Evolutionary conservation across 2,113 vertebrate species (phyloP), one percentile per base, ranked within the genome.

Genomic region (Oncorhynchus gorbuscha): DNA sequence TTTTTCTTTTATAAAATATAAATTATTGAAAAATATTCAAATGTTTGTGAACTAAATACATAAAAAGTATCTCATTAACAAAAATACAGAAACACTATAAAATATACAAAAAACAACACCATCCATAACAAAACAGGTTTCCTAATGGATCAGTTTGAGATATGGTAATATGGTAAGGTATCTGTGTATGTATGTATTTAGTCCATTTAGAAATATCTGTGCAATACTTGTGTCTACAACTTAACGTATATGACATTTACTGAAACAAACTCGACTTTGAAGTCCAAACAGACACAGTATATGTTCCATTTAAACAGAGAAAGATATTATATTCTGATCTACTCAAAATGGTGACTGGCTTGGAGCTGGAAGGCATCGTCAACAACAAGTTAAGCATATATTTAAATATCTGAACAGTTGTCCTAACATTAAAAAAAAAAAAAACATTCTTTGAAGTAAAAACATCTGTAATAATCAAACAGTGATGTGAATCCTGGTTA

Each of bases 1-100:
- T 91, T 92, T 88, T 88, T 93, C 95, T 94, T 95, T 96, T 97
- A 98, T 96, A 98, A 98, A 98, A 98, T 98, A 98, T 98, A 98
- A 98, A 98, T 98, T 98, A 98, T 96, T 94, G 93, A 93, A 94
- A 94, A 94, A 94, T 94, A 94, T 92, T 93, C 90, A 94, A 93
- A 93, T 91, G 92, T 91, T 92, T 91, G 90, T 92, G 91, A 94
- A 94, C 91, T 92, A 92, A 93, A 94, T 93, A 94, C 90, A 94
- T 94, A 91, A 94, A 93, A 92, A 90, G 39, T 45, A 45, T 93
- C 91, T 91, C 86, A 93, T 90, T 83, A 92, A 91, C 88, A 92
- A 90, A 93, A 92, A 91, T 90, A 93, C 89, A 90, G 86, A 82
- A 86, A 94, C 39, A 92, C 85, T 93, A 92, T 93, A 91, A 94